These are phyloP conservation scores for Meloidogyne chitwoodi DNA, from an alignment of 1,140 invertebrate species.

Conservation along the genomic window DNA sequence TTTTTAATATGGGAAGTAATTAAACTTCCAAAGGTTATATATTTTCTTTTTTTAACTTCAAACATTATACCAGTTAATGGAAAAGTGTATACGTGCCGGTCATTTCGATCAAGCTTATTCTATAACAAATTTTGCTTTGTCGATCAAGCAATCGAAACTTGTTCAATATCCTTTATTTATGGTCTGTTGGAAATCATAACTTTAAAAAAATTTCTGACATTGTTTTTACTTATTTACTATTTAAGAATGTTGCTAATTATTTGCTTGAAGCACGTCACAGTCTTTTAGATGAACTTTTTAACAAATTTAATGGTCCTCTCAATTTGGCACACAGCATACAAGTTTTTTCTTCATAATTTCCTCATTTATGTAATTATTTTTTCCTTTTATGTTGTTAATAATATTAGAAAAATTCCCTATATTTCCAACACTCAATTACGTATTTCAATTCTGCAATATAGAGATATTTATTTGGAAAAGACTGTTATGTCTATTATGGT, in stretches of 20 bases:
- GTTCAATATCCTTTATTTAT: slow-evolving; percentile 44
- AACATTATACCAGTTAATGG: slow-evolving; percentile 48
- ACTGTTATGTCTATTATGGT: slow-evolving; percentile 54
- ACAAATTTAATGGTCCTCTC: slow-evolving; percentile 55
- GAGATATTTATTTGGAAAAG: slow-evolving; percentile 57
- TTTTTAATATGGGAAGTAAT: slow-evolving; percentile 37
- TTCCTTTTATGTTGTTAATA: slow-evolving; percentile 45
- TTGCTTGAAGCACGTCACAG: slow-evolving; percentile 53
- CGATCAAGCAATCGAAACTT: slow-evolving; percentile 45
- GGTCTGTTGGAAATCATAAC: neutral
- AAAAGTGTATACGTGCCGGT: slow-evolving; percentile 52
- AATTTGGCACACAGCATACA: slow-evolving; percentile 55
- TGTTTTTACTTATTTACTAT: neutral
- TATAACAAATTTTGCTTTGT: slow-evolving; percentile 54
- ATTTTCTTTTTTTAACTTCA: neutral
- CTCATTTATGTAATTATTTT: slow-evolving; percentile 7
- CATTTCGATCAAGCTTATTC: slow-evolving; percentile 57
- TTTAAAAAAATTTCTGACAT: too few species aligned
- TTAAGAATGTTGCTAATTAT: slow-evolving; percentile 44
- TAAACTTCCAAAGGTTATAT: slow-evolving; percentile 32
- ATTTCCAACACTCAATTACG: slow-evolving; percentile 55
- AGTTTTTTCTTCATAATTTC: slow-evolving; percentile 17
- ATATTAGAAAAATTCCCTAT: slow-evolving; percentile 58
- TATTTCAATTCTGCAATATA: slow-evolving; percentile 56
- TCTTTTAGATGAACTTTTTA: slow-evolving; percentile 56